phyloP scores from a whole-genome alignment of 1,140 invertebrate species.

The Bombus affinis region DNA sequence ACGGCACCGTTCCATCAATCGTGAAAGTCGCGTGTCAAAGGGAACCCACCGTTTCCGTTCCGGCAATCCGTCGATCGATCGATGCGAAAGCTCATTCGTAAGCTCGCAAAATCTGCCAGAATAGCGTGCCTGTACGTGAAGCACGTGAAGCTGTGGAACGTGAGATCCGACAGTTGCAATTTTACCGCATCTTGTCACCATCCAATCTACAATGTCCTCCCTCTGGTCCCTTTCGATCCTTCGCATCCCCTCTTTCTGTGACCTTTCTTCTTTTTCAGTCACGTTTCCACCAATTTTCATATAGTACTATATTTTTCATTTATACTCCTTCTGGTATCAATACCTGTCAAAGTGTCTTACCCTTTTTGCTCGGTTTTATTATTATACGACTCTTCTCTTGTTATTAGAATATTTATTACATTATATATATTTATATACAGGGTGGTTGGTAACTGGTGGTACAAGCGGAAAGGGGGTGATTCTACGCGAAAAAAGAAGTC shows the following conservation, averaged over 20 bases:
- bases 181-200: conserved; percentile 51
- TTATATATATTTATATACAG: too few species aligned
- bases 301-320: too few species aligned
- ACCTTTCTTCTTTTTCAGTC: neutral
- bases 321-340: neutral
- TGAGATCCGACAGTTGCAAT: conserved; percentile 64
- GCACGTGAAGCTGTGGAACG: conserved; percentile 43
- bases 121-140: conserved; percentile 23
- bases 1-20: conserved; percentile 21
- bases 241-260: too few species aligned
- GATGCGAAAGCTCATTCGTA: conserved; percentile 24
- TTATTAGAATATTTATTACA: too few species aligned
- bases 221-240: neutral
- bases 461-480: too few species aligned
- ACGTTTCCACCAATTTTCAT: conserved; percentile 13
- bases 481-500: too few species aligned
- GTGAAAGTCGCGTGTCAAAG: conserved; percentile 19
- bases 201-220: conserved; percentile 46
- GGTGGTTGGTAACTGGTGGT: too few species aligned
- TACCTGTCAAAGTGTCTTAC: neutral
- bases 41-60: neutral
- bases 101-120: conserved; percentile 43
- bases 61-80: conserved; percentile 53
- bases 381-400: too few species aligned
- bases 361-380: too few species aligned